These are phyloP conservation scores for Sula dactylatra DNA, from an alignment of 2,113 vertebrate genomes.

Conservation along the genomic window DNA sequence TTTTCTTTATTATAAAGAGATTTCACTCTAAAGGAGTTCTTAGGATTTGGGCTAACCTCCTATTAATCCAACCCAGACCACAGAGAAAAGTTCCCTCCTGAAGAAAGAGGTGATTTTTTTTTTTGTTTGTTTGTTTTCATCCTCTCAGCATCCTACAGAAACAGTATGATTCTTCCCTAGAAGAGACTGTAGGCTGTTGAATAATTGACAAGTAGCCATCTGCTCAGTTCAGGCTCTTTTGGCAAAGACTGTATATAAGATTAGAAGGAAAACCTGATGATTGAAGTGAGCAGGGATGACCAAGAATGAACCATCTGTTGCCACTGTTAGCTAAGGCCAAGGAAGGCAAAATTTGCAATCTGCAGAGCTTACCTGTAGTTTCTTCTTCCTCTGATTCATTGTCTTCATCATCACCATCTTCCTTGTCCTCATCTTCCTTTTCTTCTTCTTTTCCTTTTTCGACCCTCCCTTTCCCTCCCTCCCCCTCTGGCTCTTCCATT, in stretches of 20 bases:
- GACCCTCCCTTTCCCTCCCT: conserved; percentile 47
- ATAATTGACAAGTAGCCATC: conserved; percentile 5
- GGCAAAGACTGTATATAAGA: neutral
- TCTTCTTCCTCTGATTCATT: conserved; percentile 83
- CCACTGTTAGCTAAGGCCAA: neutral
- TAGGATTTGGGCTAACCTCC: neutral
- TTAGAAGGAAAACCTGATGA: neutral
- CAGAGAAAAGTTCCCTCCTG: neutral
- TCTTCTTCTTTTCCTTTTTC: conserved; percentile 66
- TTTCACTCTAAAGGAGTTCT: neutral
- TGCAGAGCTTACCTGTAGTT: conserved; percentile 80
- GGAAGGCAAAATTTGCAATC: neutral
- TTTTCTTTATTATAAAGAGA: neutral
- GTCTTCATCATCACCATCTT: conserved; percentile 70
- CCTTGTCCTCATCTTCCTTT: conserved; percentile 64
- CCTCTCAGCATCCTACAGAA: neutral
- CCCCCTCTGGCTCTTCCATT: conserved; percentile 68
- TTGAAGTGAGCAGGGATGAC: neutral
- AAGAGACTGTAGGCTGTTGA: neutral
- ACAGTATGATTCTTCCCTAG: neutral
- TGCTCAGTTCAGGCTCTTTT: neutral
- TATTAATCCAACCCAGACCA: neutral
- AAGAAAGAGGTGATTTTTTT: neutral
- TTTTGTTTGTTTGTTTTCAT: neutral
- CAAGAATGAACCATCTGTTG: neutral